Evolutionary conservation across 37 sponge, comb jelly and placozoan genomes (phyloP), one percentile per base, ranked within the genome.

Genomic region (Crambe crambe): DNA sequence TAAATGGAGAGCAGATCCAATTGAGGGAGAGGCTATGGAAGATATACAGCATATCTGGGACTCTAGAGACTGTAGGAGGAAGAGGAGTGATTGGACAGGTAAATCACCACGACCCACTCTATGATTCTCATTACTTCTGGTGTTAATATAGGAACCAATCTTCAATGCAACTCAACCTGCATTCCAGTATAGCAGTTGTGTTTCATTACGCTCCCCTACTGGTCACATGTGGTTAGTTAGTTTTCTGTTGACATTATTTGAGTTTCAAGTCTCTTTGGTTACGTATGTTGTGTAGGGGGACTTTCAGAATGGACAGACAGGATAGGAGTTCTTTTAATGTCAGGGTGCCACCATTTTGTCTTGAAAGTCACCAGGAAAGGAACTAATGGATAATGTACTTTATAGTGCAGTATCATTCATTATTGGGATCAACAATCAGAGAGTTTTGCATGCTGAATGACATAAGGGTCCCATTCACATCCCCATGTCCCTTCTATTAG

Each of bases 181-280:
- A 68, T 98, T 96, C 83, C 99, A 98, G 85, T 98, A 98, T 73
- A 98, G 92, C 83, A 93, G 95, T 56, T 87, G 91, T 35, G 88
- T 93, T 15, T 93, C 92, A 36, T 81, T 98, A 10, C 68, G 86
- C 76, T 85, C 89, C 17, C 76, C 91, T 29, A 80, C 72, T 9
- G 99, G 99, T 9, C 94, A 89, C 86, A 98, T 98, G 99, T 98
- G 97, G 97, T 94, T 60, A 81, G 86, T 34, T 17, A 17, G 58
- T 12, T 47, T 47, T 47, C 6, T 47, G 10, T 15, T 47, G 51
- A 6, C 6, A 47, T 47, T 6, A 47, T 15, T 6, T 47, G 51
- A n/a, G n/a, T n/a, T n/a, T n/a, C n/a, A n/a, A n/a, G n/a, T n/a
- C n/a, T n/a, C n/a, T n/a, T n/a, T n/a, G n/a, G n/a, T n/a, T n/a